Percentiles rank a stretch among this genome's conserved stretches.
phyloP scores from a whole-genome alignment of 2,888 invertebrate species.

The Gisinianus flammeolus region DNA sequence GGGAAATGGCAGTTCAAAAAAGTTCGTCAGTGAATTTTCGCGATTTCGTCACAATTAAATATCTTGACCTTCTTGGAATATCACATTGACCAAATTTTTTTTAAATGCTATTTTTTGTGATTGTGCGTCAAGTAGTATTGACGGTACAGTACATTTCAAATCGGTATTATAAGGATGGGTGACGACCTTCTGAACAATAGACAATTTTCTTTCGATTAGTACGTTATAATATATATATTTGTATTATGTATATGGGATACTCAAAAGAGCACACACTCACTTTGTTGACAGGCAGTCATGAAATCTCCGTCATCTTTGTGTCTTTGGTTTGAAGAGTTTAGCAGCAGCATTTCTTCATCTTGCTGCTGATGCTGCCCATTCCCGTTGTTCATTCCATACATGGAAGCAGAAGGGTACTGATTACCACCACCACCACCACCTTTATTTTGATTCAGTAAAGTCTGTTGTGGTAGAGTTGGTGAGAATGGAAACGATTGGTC shows the following conservation, averaged over 20 bases:
- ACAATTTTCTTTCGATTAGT: not conserved
- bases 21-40: too few relatives aligned
- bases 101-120: too few relatives aligned
- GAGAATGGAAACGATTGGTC: constrained; percentile 60
- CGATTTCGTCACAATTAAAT: too few relatives aligned
- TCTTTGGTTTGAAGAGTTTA: constrained; percentile 54
- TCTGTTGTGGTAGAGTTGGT: constrained; percentile 61
- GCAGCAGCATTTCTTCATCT: constrained; percentile 46
- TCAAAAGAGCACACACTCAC: constrained; percentile 39
- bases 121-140: too few relatives aligned
- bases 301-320: constrained; percentile 70
- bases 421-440: constrained; percentile 26
- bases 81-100: too few relatives aligned
- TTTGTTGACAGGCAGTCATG: constrained; percentile 67
- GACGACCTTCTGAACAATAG: too few relatives aligned
- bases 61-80: too few relatives aligned
- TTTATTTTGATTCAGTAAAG: constrained; percentile 60
- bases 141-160: too few relatives aligned
- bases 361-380: constrained; percentile 57
- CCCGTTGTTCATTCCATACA: constrained; percentile 54
- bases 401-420: constrained; percentile 50
- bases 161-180: too few relatives aligned
- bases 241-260: not conserved
- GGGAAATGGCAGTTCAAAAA: too few relatives aligned
- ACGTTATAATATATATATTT: not conserved